Conservation (phyloP, 2,797 vertebrate species). For the Pseudochirops corinnae region DNA sequence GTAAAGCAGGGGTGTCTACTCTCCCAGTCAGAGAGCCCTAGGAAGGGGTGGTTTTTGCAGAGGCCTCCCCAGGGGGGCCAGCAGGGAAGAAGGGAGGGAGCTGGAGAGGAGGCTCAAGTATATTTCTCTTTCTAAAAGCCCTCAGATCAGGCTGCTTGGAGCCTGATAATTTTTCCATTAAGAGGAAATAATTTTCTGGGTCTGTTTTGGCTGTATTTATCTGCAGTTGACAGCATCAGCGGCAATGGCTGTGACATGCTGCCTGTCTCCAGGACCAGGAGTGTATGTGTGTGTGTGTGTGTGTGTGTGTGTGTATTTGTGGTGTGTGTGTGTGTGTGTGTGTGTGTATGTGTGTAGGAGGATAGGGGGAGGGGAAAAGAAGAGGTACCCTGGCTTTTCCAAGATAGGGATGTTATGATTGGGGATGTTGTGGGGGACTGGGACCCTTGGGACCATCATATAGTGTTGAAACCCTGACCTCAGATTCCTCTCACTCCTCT, state of each 20-base stretch:
- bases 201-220: constrained; percentile 80
- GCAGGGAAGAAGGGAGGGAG: constrained; percentile 4
- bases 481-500: constrained; percentile 64
- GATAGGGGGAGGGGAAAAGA: not conserved
- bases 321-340: not conserved
- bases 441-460: constrained; percentile 48
- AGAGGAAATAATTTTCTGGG: constrained; percentile 81
- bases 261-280: constrained; percentile 42
- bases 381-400: constrained; percentile 28
- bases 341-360: not conserved
- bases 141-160: constrained; percentile 76
- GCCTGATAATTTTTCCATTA: constrained; percentile 82
- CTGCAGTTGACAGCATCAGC: constrained; percentile 71
- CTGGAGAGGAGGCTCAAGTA: constrained; percentile 37
- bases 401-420: not conserved
- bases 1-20: not conserved
- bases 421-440: constrained; percentile 24
- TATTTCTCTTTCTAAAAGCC: constrained; percentile 73
- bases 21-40: not conserved
- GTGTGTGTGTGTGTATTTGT: not conserved
- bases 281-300: not conserved
- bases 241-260: constrained; percentile 35
- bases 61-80: not conserved
- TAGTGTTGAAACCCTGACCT: constrained; percentile 56
- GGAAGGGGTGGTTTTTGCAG: constrained; percentile 8